Conservation (phyloP, 2,113 vertebrate species). For the Lepus timidus region DNA sequence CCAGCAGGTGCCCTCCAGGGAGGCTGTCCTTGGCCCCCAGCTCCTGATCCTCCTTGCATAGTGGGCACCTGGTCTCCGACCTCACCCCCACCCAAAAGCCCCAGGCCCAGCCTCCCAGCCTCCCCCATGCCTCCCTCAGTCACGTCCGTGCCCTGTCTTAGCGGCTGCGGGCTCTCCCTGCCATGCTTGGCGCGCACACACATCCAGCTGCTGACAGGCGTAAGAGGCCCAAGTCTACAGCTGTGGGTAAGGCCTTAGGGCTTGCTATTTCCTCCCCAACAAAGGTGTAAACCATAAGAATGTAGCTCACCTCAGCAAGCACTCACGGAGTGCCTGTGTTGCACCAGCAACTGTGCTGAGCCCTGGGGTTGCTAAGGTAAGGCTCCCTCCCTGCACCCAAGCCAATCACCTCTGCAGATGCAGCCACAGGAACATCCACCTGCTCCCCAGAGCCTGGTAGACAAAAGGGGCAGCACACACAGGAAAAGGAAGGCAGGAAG, state of each 20-base stretch:
- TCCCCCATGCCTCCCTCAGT: neutral
- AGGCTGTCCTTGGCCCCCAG: neutral
- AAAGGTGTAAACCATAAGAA: neutral
- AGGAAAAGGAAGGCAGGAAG: neutral
- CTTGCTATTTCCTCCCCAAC: neutral
- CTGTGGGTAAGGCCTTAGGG: fast-evolving
- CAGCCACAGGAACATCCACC: too few relatives aligned
- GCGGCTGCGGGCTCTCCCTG: neutral
- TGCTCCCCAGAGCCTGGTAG: neutral
- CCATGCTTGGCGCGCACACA: fast-evolving
- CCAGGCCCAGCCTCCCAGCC: neutral
- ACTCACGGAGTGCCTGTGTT: fast-evolving
- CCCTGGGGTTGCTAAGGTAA: neutral
- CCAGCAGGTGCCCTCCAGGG: neutral
- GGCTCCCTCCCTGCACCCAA: neutral
- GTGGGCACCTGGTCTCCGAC: neutral
- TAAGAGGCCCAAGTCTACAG: fast-evolving
- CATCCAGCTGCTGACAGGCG: too few relatives aligned
- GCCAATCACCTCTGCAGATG: neutral
- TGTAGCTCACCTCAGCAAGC: neutral
- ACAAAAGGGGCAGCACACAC: neutral
- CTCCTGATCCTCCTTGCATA: neutral
- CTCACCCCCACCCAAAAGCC: neutral
- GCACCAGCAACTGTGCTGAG: neutral
- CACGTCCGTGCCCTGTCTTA: neutral